These are phyloP conservation scores for Galbula dea DNA, from an alignment of 2,113 vertebrate species.

Conservation along the genomic window DNA sequence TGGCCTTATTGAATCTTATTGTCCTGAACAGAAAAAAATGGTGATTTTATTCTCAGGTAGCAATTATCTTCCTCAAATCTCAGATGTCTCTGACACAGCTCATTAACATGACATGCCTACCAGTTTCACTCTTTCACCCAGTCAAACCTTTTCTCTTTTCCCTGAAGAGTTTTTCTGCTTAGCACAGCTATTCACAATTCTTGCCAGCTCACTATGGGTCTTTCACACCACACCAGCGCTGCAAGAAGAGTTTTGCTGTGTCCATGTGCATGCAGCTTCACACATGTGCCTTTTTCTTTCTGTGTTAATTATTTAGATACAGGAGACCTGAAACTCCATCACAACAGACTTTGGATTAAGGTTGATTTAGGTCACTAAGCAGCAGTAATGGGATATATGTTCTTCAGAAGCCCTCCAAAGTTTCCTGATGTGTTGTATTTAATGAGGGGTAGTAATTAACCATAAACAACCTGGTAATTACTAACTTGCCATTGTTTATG, in stretches of 20 bases:
- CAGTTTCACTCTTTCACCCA: background rate
- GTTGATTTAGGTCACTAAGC: conserved; percentile 4
- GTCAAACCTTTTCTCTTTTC: background rate
- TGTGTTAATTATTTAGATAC: background rate
- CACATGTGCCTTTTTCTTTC: background rate
- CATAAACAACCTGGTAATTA: conserved; percentile 31
- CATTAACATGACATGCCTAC: conserved; percentile 22
- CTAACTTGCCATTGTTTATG: conserved; percentile 31
- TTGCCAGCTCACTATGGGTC: background rate
- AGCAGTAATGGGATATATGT: background rate
- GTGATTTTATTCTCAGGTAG: background rate
- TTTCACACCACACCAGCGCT: background rate
- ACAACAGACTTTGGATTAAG: background rate
- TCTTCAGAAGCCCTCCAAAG: background rate
- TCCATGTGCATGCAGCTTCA: background rate
- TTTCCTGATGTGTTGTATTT: background rate
- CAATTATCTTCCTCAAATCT: background rate
- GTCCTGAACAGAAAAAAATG: background rate
- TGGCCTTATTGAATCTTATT: no score
- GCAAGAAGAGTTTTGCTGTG: background rate
- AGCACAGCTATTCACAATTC: background rate
- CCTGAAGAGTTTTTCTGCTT: conserved; percentile 9
- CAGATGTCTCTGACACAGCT: conserved; percentile 32
- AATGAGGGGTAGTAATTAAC: conserved; percentile 44
- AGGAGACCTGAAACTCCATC: background rate